Conservation (phyloP, 2,888 invertebrate species). For the Metalampra italica region DNA sequence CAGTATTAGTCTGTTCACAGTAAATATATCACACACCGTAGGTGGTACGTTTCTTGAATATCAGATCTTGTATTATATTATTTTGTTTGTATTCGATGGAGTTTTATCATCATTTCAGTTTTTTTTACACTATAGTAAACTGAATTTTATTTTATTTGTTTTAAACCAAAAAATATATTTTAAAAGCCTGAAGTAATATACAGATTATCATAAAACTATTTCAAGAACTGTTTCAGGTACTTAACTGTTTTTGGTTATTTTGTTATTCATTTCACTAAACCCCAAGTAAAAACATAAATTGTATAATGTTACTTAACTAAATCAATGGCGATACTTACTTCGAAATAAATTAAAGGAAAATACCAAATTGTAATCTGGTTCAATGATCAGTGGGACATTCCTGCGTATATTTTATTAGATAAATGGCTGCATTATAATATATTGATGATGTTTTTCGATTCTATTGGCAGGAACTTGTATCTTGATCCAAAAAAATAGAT, state of each 20-base stretch:
- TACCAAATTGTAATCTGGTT: slow-evolving; percentile 15
- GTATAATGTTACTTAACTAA: background rate
- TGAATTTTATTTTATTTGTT: too few species aligned
- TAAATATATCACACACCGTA: slow-evolving; percentile 39
- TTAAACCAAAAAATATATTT: too few species aligned
- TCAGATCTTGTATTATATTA: background rate
- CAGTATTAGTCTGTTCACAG: slow-evolving; percentile 39
- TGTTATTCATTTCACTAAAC: too few species aligned
- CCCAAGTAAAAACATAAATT: too few species aligned
- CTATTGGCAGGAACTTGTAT: background rate
- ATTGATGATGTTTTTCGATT: background rate
- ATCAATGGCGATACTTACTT: slow-evolving; percentile 5
- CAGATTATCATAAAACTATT: too few species aligned
- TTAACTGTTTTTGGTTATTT: too few species aligned
- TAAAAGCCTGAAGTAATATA: too few species aligned
- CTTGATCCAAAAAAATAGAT: background rate
- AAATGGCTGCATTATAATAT: background rate
- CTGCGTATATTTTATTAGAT: slow-evolving; percentile 1
- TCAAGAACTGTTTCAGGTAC: too few species aligned
- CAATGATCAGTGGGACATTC: slow-evolving; percentile 16
- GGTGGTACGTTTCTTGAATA: slow-evolving; percentile 33
- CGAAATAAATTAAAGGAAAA: slow-evolving; percentile 12
- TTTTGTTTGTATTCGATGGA: background rate
- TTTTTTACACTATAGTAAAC: too few species aligned
- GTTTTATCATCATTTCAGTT: too few species aligned